Base-by-base conservation (phyloP, 2,888 invertebrate species). In the Parnassius apollo region DNA sequence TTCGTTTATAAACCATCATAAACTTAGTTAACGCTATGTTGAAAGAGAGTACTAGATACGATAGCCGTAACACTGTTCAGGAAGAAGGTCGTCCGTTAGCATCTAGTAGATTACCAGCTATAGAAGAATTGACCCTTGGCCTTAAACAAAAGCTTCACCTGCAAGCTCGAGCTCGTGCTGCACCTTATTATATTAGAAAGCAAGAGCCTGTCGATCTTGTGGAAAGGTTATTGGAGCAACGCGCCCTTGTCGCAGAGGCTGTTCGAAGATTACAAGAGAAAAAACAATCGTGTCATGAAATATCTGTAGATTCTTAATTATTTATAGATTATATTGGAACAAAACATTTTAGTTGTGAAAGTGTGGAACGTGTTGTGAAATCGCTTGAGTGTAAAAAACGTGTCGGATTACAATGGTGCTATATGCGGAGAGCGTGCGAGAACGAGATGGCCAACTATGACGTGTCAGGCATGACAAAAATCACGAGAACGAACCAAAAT, bases 361-460 rank as follows among this genome's bases (percentile, higher is more conserved):
- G 91, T 91, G 89, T 87, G 83, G 84, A 88, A 83, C 81, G 85
- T 90, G 90, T 91, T 91, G 91, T 91, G 91, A 91, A 91, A 91
- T 91, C 87, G 88, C 85, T 86, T 88, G 90, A 90, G 91, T 88
- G 83, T 85, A 59, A 87, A 81, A 91, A 88, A 86, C 91, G 91
- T 91, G 89, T 91, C 91, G 88, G 90, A 83, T 91, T 91, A 91
- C 91, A 91, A 90, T 91, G 91, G 91, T 91, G 91, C 91, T 91
- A 91, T 91, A 91, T 90, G 91, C 90, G 88, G 90, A 86, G 85
- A 83, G 83, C 84, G 83, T 83, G 90, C 80, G 75, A 82, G 88
- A 91, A 77, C 79, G 88, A 84, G 91, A 91, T 75, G 80, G 85
- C 83, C 74, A 76, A 78, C 79, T 84, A 80, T 91, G 91, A 91